Evolutionary conservation across 2,113 vertebrate species (phyloP), one percentile per base, ranked within the genome.

Genomic region (Cichladusa arquata): DNA sequence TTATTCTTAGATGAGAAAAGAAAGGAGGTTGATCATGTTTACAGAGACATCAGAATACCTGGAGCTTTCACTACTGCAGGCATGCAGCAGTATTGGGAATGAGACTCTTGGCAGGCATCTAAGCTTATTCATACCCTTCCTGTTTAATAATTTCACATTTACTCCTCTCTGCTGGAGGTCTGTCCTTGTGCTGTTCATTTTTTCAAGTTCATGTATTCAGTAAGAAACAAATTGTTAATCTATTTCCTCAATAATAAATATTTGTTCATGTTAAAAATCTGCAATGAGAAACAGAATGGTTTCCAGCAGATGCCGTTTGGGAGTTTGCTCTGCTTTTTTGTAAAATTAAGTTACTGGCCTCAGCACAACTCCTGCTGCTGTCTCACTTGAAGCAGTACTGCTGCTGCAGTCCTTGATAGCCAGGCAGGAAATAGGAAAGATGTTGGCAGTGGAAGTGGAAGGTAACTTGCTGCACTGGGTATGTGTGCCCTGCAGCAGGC

Each of bases 71-170:
- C 26, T 74, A 8, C 29, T 88, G 53, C 54, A 89, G 48, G 34
- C 33, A 33, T 44, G 54, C 11, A 81, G 64, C 15, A 4, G 23
- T 48, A 65, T 93, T 42, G 9, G 22, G 56, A 82, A 62, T 40
- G 38, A 45, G n/a, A 65, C 33, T 81, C 24, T 79, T 91, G 72
- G 69, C 83, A 82, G 23, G 11, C 36, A 14, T 81, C 53, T 79
- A 26, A 85, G 45, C 58, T 76, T 82, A 61, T 80, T 92, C 38
- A 66, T 94, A 84, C 57, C 15, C 89, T 87, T 93, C 51, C 65
- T 67, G 22, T 72, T 92, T 84, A 73, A 60, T 93, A 56, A 81
- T 93, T 92, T 92, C 48, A 56, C 73, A 76, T 74, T 91, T 71
- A 50, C 6, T 83, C 36, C 54, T 74, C 80, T 86, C 86, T 73